Evolutionary conservation across 2,797 vertebrate genomes (phyloP).

Genomic region (Peromyscus nudipes): DNA sequence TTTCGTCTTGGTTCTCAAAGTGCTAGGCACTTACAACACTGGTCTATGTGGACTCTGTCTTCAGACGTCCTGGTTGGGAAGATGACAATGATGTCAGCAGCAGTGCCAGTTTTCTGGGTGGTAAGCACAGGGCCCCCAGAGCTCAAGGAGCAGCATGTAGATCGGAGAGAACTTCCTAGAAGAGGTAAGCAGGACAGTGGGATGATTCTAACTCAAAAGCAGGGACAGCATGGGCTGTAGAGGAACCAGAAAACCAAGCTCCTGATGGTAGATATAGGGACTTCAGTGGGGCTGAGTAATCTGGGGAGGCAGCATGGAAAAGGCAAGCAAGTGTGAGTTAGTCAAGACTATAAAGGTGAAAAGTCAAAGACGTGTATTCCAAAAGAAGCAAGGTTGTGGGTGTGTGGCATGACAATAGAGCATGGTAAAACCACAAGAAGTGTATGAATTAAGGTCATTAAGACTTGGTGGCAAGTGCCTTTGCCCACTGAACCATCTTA

Average conservation of each 20-base stretch:
- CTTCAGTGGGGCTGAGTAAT: neutral
- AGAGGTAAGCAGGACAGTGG: neutral
- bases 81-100: neutral
- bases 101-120: neutral
- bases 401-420: neutral
- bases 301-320: constrained; percentile 27
- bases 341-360: neutral
- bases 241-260: neutral
- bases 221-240: neutral
- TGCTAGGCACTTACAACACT: constrained; percentile 25
- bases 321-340: neutral
- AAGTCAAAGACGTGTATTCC: neutral
- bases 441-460: neutral
- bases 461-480: neutral
- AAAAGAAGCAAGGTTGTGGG: neutral
- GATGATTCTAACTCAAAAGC: constrained; percentile 1
- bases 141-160: neutral
- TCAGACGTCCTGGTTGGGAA: neutral
- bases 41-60: neutral
- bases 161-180: neutral
- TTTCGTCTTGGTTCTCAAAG: constrained; percentile 47
- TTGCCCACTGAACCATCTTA: neutral
- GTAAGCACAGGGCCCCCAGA: neutral
- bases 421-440: neutral
- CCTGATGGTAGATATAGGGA: neutral